phyloP scores from a whole-genome alignment of 2,797 vertebrate species.

The Pangasius larnaudii region DNA sequence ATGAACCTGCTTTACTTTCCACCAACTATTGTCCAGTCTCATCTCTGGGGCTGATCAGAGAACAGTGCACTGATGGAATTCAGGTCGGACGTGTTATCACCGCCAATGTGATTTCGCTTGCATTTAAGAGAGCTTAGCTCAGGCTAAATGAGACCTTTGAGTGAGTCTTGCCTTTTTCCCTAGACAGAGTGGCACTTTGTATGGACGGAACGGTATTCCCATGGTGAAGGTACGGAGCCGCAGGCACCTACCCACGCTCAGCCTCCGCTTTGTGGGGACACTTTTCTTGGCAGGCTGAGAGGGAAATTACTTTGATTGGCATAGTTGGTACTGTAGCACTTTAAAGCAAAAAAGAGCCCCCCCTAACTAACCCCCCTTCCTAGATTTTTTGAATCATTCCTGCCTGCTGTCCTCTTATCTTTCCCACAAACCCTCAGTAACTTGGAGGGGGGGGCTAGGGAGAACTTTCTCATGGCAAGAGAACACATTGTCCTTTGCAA shows the following conservation, averaged over 20 bases:
- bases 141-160: constrained; percentile 72
- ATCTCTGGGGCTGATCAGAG: constrained; percentile 56
- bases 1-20: constrained; percentile 50
- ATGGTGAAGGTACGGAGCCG: constrained; percentile 64
- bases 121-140: constrained; percentile 63
- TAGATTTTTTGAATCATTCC: constrained; percentile 79
- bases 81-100: constrained; percentile 65
- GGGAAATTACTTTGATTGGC: constrained; percentile 80
- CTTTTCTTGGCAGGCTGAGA: constrained; percentile 67
- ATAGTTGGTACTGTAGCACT: constrained; percentile 77
- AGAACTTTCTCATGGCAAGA: constrained; percentile 77
- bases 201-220: constrained; percentile 73
- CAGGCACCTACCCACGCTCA: constrained; percentile 67
- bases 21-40: constrained; percentile 52
- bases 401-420: constrained; percentile 77
- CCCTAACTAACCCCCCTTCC: constrained; percentile 62
- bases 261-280: constrained; percentile 72
- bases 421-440: constrained; percentile 65
- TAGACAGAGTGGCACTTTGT: constrained; percentile 78
- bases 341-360: constrained; percentile 66
- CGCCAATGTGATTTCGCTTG: constrained; percentile 62
- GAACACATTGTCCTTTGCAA: constrained; percentile 50
- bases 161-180: constrained; percentile 65
- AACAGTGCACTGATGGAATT: constrained; percentile 57
- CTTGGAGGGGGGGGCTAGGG: constrained; percentile 52